Conservation (phyloP, 2,888 invertebrate genomes). For the Xestia c-nigrum region DNA sequence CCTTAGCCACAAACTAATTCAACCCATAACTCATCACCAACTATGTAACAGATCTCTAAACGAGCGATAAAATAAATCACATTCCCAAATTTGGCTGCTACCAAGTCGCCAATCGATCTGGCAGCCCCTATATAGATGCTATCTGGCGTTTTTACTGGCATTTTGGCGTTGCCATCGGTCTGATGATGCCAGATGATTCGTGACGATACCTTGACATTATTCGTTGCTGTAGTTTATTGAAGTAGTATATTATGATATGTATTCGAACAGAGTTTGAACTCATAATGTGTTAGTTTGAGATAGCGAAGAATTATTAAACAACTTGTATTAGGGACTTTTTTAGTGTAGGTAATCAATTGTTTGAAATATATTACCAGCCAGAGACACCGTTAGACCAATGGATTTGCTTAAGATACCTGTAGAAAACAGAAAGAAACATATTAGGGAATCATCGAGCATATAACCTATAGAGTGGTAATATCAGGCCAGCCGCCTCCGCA, state of each 20-base stretch:
- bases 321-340: not conserved
- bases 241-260: constrained; percentile 41
- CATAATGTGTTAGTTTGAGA: not conserved
- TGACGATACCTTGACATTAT: constrained; percentile 78
- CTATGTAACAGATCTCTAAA: constrained; percentile 12
- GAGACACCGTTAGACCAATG: not conserved
- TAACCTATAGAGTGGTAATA: too few relatives aligned
- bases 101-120: constrained; percentile 50
- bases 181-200: constrained; percentile 76
- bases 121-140: constrained; percentile 59
- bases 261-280: constrained; percentile 49
- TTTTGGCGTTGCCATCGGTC: constrained; percentile 72
- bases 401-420: not conserved
- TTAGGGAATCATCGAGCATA: not conserved
- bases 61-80: constrained; percentile 45
- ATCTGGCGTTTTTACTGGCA: constrained; percentile 67
- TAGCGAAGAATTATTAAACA: not conserved
- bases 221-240: constrained; percentile 58
- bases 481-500: too few relatives aligned
- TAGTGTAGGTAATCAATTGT: not conserved
- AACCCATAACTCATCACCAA: not conserved
- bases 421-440: not conserved
- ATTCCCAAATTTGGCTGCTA: constrained; percentile 49
- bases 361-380: not conserved
- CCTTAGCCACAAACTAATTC: not conserved